Evolutionary conservation across 2,888 invertebrate species (phyloP), one percentile per base, ranked within the genome.

Genomic region (Sminthurides aquaticus): DNA sequence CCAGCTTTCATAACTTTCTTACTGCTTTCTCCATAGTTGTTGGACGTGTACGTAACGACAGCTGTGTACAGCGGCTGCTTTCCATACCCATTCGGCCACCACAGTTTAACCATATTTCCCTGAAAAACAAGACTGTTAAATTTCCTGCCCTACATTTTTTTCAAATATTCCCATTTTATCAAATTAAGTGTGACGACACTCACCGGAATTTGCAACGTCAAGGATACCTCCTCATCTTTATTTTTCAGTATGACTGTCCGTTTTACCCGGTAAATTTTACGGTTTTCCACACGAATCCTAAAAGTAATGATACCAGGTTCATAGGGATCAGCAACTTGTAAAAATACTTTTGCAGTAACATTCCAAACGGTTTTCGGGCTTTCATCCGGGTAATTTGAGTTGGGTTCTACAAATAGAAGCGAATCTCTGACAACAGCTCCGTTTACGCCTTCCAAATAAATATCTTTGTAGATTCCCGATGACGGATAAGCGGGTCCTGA

Each of bases 71-170:
- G n/a, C 0, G 82, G 82, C 59, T 69, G 94, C 1, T 83, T 78
- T 1, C 95, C 95, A 75, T 86, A 89, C 25, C 94, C 96, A 79
- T 93, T 95, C 0, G 98, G 98, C 96, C 96, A 98, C 98, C 98
- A 98, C 24, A 83, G 75, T 54, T 83, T 77, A 0, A 89, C 83
- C 57, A 78, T 74, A 34, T 5, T 15, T 34, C 15, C 43, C 43
- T 34, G 43, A n/a, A n/a, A n/a, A n/a, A n/a, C n/a, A n/a, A n/a
- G n/a, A n/a, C n/a, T n/a, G n/a, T n/a, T n/a, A n/a, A n/a, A n/a
- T n/a, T n/a, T n/a, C n/a, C n/a, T n/a, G n/a, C n/a, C n/a, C n/a
- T n/a, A n/a, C n/a, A n/a, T n/a, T n/a, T n/a, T n/a, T n/a, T n/a
- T n/a, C n/a, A n/a, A n/a, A n/a, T n/a, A n/a, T n/a, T n/a, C n/a